phyloP scores from a whole-genome alignment of 2,888 invertebrate genomes.

The Macrosiphum euphorbiae region DNA sequence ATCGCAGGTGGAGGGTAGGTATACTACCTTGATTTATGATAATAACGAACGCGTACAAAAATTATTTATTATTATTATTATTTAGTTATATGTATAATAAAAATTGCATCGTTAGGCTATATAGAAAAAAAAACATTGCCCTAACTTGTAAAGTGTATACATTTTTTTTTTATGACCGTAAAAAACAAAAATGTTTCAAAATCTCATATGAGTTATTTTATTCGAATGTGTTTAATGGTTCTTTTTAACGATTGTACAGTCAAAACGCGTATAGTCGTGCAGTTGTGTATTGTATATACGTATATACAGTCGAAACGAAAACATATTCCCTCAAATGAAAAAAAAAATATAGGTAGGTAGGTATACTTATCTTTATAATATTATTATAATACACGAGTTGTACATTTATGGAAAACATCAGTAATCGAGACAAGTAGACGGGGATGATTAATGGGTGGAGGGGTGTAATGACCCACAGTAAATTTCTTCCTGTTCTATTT shows the following conservation, averaged over 20 bases:
- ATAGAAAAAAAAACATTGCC: neutral
- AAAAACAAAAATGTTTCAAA: neutral
- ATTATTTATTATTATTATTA: neutral
- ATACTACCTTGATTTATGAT: neutral
- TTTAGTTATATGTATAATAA: neutral
- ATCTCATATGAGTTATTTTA: slow-evolving; percentile 23
- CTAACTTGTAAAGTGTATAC: neutral
- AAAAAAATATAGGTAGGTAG: neutral
- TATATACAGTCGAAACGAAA: neutral
- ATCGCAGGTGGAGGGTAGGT: neutral
- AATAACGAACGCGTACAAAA: neutral
- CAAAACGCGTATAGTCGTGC: neutral
- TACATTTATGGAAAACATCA: neutral
- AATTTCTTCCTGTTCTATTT: neutral
- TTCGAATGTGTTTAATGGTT: slow-evolving; percentile 18
- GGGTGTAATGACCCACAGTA: neutral
- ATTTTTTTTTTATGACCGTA: neutral
- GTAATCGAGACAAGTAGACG: neutral
- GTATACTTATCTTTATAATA: neutral
- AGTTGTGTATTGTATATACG: neutral
- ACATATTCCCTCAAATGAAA: neutral
- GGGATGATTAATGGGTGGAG: neutral
- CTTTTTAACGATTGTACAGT: slow-evolving; percentile 28
- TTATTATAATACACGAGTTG: neutral
- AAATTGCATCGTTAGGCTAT: neutral